Conservation (phyloP, 2,888 invertebrate genomes). For the Trachelus tabidus region DNA sequence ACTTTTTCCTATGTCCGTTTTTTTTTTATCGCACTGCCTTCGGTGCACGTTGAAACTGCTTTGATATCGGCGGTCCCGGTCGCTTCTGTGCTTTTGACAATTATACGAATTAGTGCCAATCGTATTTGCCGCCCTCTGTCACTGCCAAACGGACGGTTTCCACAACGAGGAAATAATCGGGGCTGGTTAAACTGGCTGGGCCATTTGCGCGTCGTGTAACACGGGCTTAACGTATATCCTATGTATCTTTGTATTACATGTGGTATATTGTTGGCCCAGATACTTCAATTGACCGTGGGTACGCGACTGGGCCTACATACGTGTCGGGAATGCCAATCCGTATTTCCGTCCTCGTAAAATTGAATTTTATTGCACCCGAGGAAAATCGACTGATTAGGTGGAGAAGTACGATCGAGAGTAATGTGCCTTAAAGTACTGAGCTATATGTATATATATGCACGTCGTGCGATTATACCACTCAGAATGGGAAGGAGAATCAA, state of each 20-base stretch:
- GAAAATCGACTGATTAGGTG: neutral
- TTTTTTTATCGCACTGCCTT: neutral
- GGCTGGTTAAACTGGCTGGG: neutral
- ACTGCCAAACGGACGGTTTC: neutral
- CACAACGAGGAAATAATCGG: neutral
- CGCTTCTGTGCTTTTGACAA: neutral
- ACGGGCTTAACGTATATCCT: neutral
- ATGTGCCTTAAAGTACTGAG: neutral
- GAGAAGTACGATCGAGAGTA: neutral
- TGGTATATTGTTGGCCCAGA: constrained; percentile 38
- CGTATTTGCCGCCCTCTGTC: neutral
- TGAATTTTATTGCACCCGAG: neutral
- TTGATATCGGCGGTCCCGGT: neutral
- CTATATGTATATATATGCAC: neutral
- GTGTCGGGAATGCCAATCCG: constrained; percentile 13
- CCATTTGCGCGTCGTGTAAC: neutral
- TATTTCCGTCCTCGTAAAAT: neutral
- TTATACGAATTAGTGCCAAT: neutral
- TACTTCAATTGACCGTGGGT: constrained; percentile 47
- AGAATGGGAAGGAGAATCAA: neutral
- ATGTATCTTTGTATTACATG: neutral
- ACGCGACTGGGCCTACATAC: constrained; percentile 14
- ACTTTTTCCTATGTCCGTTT: no score
- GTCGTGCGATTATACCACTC: neutral
- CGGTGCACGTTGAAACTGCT: neutral